Conservation (phyloP, 2,113 vertebrate genomes). For the Pollimyrus isidori region DNA sequence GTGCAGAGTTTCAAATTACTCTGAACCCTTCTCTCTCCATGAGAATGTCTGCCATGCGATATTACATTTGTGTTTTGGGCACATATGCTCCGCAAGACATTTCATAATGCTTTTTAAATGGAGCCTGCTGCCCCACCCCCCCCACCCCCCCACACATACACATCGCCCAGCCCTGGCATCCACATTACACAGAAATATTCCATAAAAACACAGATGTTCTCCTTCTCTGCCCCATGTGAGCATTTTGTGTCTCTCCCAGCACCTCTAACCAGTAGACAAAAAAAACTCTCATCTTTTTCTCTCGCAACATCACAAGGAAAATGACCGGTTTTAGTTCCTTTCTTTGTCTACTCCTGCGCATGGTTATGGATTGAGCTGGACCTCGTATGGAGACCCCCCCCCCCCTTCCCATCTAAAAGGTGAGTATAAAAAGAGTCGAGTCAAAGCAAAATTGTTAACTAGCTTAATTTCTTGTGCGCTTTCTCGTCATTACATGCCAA, state of each 20-base stretch:
- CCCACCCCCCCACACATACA: too few species aligned
- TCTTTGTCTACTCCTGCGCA: background rate
- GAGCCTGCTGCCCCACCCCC: background rate
- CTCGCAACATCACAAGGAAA: background rate
- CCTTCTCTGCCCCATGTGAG: background rate
- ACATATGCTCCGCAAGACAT: background rate
- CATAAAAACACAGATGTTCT: background rate
- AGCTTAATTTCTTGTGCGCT: background rate
- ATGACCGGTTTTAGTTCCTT: background rate
- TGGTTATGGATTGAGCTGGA: background rate
- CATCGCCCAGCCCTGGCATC: background rate
- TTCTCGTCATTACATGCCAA: background rate
- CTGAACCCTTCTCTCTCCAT: background rate
- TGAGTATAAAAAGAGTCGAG: background rate
- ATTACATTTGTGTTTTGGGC: background rate
- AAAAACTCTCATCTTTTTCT: background rate
- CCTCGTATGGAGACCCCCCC: background rate
- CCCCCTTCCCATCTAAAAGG: background rate
- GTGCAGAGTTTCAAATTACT: background rate
- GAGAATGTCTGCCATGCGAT: background rate
- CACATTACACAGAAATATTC: background rate
- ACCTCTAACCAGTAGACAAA: background rate
- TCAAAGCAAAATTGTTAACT: background rate
- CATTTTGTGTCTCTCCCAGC: background rate
- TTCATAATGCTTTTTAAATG: slow-evolving; percentile 9